Percentiles rank a stretch among this genome's conserved stretches.
These are phyloP conservation scores for Antigone vipio DNA, from an alignment of 2,113 vertebrate species.

Conservation along the genomic window DNA sequence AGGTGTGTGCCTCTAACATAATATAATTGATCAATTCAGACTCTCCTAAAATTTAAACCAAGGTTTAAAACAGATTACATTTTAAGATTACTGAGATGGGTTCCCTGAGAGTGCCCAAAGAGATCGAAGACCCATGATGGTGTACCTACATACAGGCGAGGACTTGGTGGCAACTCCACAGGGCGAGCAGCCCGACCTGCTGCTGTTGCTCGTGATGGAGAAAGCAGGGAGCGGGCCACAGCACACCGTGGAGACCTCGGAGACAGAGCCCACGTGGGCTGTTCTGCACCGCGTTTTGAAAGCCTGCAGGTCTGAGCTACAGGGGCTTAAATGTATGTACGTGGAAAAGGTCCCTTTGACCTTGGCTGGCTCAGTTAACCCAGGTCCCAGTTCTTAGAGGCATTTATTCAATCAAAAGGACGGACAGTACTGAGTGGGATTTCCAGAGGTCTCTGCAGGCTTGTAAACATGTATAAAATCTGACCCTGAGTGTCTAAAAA, in stretches of 20 bases:
- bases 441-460: not conserved
- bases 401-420: not conserved
- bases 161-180: not conserved
- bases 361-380: not conserved
- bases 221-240: not conserved
- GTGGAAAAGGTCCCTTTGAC: not conserved
- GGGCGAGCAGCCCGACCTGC: not conserved
- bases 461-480: not conserved
- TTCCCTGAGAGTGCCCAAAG: not conserved
- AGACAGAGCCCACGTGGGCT: not conserved
- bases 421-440: not conserved
- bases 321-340: not conserved
- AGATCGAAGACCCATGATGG: rapidly evolving
- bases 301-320: not conserved
- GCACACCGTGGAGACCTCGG: rapidly evolving
- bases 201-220: not conserved
- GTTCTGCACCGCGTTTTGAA: rapidly evolving
- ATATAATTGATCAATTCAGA: not conserved
- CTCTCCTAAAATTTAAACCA: not conserved
- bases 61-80: not conserved
- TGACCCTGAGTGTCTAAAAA: not conserved
- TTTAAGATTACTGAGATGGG: not conserved
- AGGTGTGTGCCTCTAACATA: not conserved
- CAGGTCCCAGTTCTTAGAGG: not conserved
- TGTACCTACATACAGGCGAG: not conserved